Base-by-base conservation (phyloP, 2,888 invertebrate genomes). In the Xestoiulus laeticollis region DNA sequence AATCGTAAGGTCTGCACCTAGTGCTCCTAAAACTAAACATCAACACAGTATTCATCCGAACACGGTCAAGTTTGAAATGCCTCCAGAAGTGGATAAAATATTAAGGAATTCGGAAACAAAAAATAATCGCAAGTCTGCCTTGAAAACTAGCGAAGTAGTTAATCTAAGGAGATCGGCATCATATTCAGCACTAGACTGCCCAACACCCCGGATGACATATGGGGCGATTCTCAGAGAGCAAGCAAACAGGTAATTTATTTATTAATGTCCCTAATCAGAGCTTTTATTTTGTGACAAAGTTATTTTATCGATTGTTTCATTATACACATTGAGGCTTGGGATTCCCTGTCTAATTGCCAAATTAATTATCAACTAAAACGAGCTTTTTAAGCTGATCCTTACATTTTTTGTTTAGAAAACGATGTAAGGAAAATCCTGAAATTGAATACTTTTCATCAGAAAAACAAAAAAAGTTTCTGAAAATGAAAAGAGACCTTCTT, bases 171-270 rank as follows among this genome's bases (percentile, higher is more conserved):
- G 85, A 83, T 83, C 83, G 12, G 16, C 26, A 30, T 82, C 82
- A 19, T 8, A 6, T 14, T 32, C 32, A n/a, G 38, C 32, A 19
- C 16, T 38, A 2, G 32, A 33, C 30, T 19, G 30, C 14, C 83
- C 38, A 5, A 30, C 30, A 5, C 85, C 89, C 43, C 86, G 88
- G 10, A 78, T 14, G 88, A 89, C 85, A 68, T 38, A 85, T 83
- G 38, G 32, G 82, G 68, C 87, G 1, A 44, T 86, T 86, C 48
- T 48, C n/a, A 19, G 86, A 53, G 16, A 59, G 89, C 85, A 44
- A 22, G 38, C 83, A 85, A 85, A 88, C 87, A 68, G 88, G 88
- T 82, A 48, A 14, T 4, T 4, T 48, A 1, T 88, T 88, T 68
- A 8, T 68, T n/a, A n/a, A n/a, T n/a, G n/a, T n/a, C n/a, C n/a